Evolutionary conservation across 1,140 invertebrate genomes (phyloP).

Genomic region (Calliphora vicina): DNA sequence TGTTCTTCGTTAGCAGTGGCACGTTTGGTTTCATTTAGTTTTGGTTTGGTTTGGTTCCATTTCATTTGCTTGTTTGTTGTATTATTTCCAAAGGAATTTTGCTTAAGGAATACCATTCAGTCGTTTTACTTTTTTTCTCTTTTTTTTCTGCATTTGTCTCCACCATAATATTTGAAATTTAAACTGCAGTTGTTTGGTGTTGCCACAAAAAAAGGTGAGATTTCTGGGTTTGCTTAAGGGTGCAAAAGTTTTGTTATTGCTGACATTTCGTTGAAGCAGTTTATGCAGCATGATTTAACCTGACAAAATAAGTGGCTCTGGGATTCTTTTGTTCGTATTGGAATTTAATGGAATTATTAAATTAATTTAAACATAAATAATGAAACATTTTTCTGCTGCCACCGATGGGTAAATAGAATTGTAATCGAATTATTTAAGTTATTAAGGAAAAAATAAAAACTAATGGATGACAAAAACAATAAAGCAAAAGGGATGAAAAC

Average conservation of each 20-base stretch:
- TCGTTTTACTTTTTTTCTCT: not conserved
- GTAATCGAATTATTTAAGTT: not conserved
- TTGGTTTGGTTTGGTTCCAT: not conserved
- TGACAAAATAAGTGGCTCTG: not conserved
- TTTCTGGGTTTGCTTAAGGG: not conserved
- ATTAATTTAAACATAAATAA: constrained; percentile 11
- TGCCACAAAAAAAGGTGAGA: not conserved
- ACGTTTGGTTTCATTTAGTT: not conserved
- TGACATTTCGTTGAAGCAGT: not conserved
- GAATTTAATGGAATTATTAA: constrained; percentile 17
- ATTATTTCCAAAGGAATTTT: constrained; percentile 7
- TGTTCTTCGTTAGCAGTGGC: not conserved
- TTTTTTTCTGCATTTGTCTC: not conserved
- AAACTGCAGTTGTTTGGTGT: not conserved
- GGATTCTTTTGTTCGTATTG: not conserved
- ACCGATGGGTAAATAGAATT: not conserved
- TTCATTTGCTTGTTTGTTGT: not conserved
- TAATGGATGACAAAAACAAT: not conserved
- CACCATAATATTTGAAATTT: not conserved
- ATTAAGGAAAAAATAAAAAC: not conserved
- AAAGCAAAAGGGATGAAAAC: not conserved
- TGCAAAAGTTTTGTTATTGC: not conserved
- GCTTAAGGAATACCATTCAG: not conserved
- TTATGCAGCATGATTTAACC: not conserved
- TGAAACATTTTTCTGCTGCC: not conserved